These are phyloP conservation scores for Leuciscus idus DNA, from an alignment of 2,113 vertebrate species.

Conservation along the genomic window DNA sequence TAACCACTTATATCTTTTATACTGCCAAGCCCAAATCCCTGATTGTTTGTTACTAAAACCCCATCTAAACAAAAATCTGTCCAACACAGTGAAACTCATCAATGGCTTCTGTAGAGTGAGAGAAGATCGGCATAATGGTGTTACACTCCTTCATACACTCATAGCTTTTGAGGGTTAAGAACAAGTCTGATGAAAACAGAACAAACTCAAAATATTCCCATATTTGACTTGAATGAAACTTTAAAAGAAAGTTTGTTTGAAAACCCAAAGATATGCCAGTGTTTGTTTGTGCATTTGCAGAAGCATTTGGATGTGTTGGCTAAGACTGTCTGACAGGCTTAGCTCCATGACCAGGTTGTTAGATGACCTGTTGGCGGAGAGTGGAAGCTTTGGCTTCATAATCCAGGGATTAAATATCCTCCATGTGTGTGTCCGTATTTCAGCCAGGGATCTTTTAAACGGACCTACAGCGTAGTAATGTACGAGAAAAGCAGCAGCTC, in stretches of 20 bases:
- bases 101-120: not conserved
- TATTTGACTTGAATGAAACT: not conserved
- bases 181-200: not conserved
- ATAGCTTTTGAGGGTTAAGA: not conserved
- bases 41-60: not conserved
- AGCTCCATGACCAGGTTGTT: slow-evolving; percentile 13
- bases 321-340: slow-evolving; percentile 25
- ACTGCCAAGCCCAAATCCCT: not conserved
- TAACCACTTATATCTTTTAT: not conserved
- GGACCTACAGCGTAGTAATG: not conserved
- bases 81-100: not conserved
- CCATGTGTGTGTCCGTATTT: not conserved
- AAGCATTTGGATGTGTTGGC: not conserved
- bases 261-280: not conserved
- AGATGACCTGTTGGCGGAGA: slow-evolving; percentile 32
- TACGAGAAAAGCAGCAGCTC: not conserved
- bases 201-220: not conserved
- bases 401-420: slow-evolving; percentile 29
- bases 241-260: not conserved
- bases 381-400: slow-evolving; percentile 44
- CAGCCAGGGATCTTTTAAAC: not conserved
- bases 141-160: not conserved
- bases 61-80: not conserved
- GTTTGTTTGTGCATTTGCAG: not conserved
- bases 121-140: not conserved